Evolutionary conservation across 2,888 invertebrate genomes (phyloP), one percentile per base, ranked within the genome.

Genomic region (Osmoderma eremita): DNA sequence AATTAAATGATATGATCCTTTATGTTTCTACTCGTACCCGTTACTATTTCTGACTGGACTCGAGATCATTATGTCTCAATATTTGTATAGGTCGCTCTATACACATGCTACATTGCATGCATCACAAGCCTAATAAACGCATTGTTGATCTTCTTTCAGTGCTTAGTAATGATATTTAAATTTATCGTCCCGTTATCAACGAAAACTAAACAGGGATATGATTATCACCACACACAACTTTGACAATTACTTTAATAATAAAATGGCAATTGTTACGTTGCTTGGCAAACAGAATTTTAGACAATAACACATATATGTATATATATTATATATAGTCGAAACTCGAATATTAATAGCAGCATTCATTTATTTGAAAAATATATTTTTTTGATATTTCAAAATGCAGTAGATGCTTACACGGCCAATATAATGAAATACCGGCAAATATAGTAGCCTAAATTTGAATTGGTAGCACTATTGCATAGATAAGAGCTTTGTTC

Each of bases 41-140:
- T 51, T 51, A 22, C 48, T 67, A 67, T 67, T 45, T 63, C 45
- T 51, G 63, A 67, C 67, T 67, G 67, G 41, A 54, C 24, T 45
- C 63, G 62, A 63, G 54, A 67, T 67, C 67, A 67, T 62, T 61
- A 67, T 53, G 62, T 67, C 48, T 63, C 67, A 53, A 67, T 67
- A 62, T 54, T 65, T 65, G 65, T 62, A 63, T 56, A 65, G 39
- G 49, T 42, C 54, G 54, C 24, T 64, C 30, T 6, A 30, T 30
- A 48, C 53, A 54, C 50, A 20, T 56, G 18, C 56, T 58, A n/a
- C 24, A 58, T 48, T 39, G 41, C 41, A 65, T 38, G 56, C 65
- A 65, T 56, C 38, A 54, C 45, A 65, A 30, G 49, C 20, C 36
- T 65, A 65, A 65, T 65, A 53, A 65, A 65, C 65, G 45, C 22